These are phyloP conservation scores for Peromyscus melanophrys DNA, from an alignment of 2,797 vertebrate genomes.

Conservation along the genomic window DNA sequence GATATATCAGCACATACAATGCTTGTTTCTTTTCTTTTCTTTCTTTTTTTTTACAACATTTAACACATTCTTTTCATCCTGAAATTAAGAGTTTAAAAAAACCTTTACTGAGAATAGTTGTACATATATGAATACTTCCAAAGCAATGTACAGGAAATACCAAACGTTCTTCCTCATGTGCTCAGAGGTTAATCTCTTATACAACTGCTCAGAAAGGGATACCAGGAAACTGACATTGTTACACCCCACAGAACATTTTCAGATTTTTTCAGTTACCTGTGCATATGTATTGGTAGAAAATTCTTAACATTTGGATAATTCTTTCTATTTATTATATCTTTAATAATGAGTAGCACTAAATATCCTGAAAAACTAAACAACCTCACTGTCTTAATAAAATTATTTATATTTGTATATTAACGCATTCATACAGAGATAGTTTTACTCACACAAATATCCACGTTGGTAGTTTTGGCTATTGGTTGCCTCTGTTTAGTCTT, in stretches of 20 bases:
- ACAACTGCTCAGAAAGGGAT: not conserved
- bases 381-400: not conserved
- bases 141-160: not conserved
- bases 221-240: not conserved
- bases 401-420: not conserved
- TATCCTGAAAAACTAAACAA: not conserved
- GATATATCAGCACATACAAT: not conserved
- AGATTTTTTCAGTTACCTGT: not conserved
- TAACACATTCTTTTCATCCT: not conserved
- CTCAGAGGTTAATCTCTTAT: not conserved
- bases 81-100: not conserved
- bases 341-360: not conserved
- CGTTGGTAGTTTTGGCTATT: not conserved
- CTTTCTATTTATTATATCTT: not conserved
- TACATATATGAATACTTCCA: not conserved
- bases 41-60: not conserved
- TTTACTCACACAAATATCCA: not conserved
- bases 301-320: slow-evolving; percentile 37
- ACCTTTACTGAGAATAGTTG: slow-evolving; percentile 30
- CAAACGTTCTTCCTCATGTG: not conserved
- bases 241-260: not conserved
- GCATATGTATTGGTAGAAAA: not conserved
- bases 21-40: not conserved
- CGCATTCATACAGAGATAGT: not conserved
- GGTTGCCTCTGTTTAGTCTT: not conserved